A percentile compares a stretch with the other conserved stretches of the same genome.
These are phyloP conservation scores for Pantala flavescens DNA, from an alignment of 1,140 invertebrate species.

Conservation along the genomic window DNA sequence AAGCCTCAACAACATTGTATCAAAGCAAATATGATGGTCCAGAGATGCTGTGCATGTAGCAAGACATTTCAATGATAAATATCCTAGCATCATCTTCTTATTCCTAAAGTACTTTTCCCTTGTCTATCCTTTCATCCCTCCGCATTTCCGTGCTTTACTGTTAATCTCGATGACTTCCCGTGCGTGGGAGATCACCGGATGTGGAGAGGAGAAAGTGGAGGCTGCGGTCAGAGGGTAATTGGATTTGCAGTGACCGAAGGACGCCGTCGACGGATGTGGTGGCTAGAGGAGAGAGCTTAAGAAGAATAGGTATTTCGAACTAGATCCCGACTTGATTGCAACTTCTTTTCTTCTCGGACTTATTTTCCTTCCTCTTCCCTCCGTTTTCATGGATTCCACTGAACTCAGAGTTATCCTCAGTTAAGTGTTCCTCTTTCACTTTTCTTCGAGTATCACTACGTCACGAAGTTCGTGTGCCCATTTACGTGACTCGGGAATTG, in stretches of 20 bases:
- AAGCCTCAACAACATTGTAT: no score
- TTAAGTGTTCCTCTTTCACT: no score
- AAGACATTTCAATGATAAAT: no score
- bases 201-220: not conserved
- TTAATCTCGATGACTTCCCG: not conserved
- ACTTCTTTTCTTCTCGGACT: not conserved
- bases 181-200: not conserved
- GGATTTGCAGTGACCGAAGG: not conserved
- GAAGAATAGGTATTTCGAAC: not conserved
- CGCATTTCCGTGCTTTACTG: not conserved
- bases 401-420: not conserved
- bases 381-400: not conserved
- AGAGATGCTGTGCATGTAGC: no score
- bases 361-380: not conserved
- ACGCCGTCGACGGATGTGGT: not conserved
- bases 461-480: no score
- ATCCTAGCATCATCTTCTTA: no score
- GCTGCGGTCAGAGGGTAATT: constrained; percentile 1
- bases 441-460: no score
- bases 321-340: not conserved
- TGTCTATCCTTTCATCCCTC: not conserved
- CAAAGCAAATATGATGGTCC: no score
- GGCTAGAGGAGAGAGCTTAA: not conserved
- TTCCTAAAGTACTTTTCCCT: not conserved
- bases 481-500: no score